Conservation (phyloP, 2,888 invertebrate genomes). For the Cataglyphis livida region DNA sequence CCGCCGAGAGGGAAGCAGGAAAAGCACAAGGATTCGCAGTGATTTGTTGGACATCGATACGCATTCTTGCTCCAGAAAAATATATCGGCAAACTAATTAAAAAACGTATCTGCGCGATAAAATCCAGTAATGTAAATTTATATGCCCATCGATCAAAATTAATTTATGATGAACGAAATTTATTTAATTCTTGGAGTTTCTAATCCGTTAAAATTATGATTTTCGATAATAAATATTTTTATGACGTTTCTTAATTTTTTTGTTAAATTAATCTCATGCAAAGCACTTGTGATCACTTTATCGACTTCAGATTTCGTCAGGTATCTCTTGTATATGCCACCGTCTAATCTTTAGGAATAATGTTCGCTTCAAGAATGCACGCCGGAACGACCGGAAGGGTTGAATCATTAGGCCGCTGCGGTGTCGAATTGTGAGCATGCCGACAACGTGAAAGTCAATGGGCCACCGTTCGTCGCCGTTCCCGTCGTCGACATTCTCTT, state of each 20-base stretch:
- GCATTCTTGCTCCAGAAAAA: slow-evolving; percentile 26
- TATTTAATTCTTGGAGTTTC: neutral
- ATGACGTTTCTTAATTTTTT: neutral
- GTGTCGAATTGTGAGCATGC: slow-evolving; percentile 26
- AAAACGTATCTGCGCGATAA: slow-evolving; percentile 3
- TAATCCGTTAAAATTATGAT: neutral
- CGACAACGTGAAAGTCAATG: slow-evolving; percentile 47
- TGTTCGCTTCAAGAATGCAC: neutral
- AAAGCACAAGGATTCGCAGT: slow-evolving; percentile 9
- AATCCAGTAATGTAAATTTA: neutral
- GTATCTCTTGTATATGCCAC: neutral
- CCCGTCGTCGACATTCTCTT: slow-evolving; percentile 38
- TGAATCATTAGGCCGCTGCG: neutral
- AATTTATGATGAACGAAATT: neutral
- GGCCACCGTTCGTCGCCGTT: slow-evolving; percentile 29
- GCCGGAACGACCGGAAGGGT: neutral
- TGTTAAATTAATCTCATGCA: neutral
- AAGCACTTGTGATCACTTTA: neutral
- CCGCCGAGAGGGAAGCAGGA: neutral
- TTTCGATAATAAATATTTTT: neutral
- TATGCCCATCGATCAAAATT: neutral
- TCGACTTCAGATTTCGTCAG: neutral
- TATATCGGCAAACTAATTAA: neutral
- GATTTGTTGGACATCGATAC: slow-evolving; percentile 49
- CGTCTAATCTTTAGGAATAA: neutral